Conservation (phyloP, 2,113 vertebrate species). For the Apteryx owenii region DNA sequence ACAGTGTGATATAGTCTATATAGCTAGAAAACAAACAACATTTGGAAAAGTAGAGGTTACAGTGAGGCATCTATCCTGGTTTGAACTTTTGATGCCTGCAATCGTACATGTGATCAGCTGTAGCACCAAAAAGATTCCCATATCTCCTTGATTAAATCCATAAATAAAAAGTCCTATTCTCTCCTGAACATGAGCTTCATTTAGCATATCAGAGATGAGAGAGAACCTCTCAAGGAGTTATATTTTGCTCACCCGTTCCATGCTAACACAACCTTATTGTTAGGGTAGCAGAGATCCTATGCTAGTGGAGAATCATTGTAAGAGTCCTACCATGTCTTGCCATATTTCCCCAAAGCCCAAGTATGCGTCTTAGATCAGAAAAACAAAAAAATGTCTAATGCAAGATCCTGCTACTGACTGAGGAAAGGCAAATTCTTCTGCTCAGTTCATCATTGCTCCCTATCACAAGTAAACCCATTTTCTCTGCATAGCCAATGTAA, state of each 20-base stretch:
- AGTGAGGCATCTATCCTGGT: background rate
- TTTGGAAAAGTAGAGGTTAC: constrained; percentile 41
- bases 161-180: background rate
- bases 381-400: background rate
- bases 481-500: background rate
- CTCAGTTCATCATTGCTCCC: background rate
- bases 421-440: background rate
- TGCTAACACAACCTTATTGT: background rate
- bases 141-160: background rate
- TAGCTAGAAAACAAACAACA: constrained; percentile 33
- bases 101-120: background rate
- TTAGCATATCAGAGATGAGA: background rate
- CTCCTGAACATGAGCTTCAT: background rate
- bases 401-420: background rate
- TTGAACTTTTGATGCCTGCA: background rate
- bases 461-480: background rate
- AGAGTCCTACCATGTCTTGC: background rate
- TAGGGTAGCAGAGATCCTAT: background rate
- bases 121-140: background rate
- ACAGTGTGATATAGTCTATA: constrained; percentile 7
- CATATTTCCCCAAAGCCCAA: background rate
- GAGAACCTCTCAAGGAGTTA: background rate
- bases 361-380: background rate
- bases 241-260: background rate
- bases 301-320: background rate